Base-by-base conservation (phyloP, 2,113 vertebrate genomes). In the Python bivittatus region DNA sequence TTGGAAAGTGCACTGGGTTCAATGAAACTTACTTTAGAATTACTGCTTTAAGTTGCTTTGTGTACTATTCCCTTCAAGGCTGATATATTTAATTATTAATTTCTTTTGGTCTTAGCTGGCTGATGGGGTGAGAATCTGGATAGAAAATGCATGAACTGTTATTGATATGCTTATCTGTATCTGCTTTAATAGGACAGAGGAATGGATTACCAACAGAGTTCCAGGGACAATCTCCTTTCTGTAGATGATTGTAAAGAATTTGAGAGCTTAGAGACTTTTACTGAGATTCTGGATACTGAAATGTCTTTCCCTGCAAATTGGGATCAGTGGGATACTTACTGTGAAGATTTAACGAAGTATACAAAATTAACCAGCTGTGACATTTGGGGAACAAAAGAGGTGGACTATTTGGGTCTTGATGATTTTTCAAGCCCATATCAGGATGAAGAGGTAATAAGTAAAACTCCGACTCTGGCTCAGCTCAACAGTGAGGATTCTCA, bases 371-470 rank as follows among this genome's bases (percentile, higher is more conserved):
- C 99, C 97, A 99, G 98, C 98, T 99, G 98, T 98, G 99, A 99
- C 96, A 99, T 99, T 97, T 99, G 99, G 99, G 99, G 99, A 96
- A 99, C 99, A 96, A 99, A 99, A 97, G 99, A 99, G 97, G 99
- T 99, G 95, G 99, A 99, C 97, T 99, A 99, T 94, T 96, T 99
- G 94, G 99, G 99, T 93, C 96, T 99, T 27, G 99, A 99, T 97
- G 99, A 99, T 93, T 99, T 99, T 95, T 99, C 99, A 89, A 99
- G 99, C 96, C 99, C 99, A 0, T 99, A 99, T 96, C 99, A 99
- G 96, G 99, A 99, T 27, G 99, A 99, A 97, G 99, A 99, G 89
- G 99, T 99, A 94, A 99, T 99, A 89, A 97, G 99, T 94, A 98
- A 97, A 97, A 99, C 99, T 12, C 99, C 99, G 0, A 99, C 99